phyloP scores from a whole-genome alignment of 1,140 invertebrate species.

The Planococcus citri region DNA sequence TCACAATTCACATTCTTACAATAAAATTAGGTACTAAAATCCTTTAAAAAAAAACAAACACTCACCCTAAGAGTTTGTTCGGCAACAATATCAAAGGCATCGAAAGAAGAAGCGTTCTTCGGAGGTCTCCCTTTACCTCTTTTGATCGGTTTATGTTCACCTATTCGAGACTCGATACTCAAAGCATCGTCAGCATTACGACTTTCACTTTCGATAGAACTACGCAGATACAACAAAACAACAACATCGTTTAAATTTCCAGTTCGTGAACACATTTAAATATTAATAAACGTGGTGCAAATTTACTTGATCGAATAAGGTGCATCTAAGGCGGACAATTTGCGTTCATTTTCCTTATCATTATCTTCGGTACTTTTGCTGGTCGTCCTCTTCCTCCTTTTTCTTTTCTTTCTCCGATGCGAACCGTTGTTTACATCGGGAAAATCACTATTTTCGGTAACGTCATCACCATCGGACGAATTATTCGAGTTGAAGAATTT shows the following conservation, averaged over 20 bases:
- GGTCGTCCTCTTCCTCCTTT: slow-evolving; percentile 31
- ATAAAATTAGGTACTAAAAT: no score
- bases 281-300: background rate
- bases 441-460: slow-evolving; percentile 42
- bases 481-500: slow-evolving; percentile 65
- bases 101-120: slow-evolving; percentile 43
- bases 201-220: background rate
- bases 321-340: background rate
- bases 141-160: slow-evolving; percentile 33
- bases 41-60: slow-evolving; percentile 20
- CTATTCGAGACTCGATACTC: slow-evolving; percentile 26
- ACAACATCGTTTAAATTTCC: background rate
- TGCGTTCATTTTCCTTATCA: slow-evolving; percentile 28
- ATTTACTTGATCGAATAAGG: slow-evolving; percentile 19
- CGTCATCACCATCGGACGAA: slow-evolving; percentile 62
- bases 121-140: slow-evolving; percentile 25
- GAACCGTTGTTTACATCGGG: slow-evolving; percentile 28
- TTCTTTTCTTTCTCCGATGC: slow-evolving; percentile 34
- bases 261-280: background rate
- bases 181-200: slow-evolving; percentile 14
- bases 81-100: slow-evolving; percentile 59
- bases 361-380: slow-evolving; percentile 35
- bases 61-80: slow-evolving; percentile 65
- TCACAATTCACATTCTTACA: slow-evolving; percentile 10
- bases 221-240: background rate